Base-by-base conservation (phyloP, 1,140 invertebrate species). In the Schlechtendalia chinensis region DNA sequence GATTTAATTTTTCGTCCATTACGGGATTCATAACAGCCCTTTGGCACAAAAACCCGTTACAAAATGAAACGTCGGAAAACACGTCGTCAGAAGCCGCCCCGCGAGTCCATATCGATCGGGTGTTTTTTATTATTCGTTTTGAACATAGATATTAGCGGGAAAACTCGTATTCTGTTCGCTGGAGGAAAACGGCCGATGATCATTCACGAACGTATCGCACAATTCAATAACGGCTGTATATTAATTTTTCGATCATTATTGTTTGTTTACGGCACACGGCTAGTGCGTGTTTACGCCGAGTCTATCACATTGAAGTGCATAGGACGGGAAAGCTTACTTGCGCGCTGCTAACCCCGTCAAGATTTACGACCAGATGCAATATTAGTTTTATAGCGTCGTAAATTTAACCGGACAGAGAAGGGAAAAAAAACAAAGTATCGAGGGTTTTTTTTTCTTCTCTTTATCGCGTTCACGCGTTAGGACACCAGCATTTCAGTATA, bases 351-450 rank as follows among this genome's bases (percentile, higher is more conserved):
- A 72, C 69, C 69, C 69, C 27, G 69, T 54, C 47, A 72, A 72
- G 69, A 72, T 72, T 72, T 72, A 72, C 69, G 69, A 72, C 50
- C 69, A 72, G 69, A 72, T 72, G 69, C 69, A 72, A 72, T 72
- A 72, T 72, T 72, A 72, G 69, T 72, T 72, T 72, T 72, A 72
- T 72, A 72, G 69, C 69, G 69, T 72, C 69, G 50, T 72, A 72
- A 72, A 72, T 72, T 72, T 72, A 54, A 72, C 69, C 24, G 69
- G 69, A 53, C 69, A 53, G 69, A 54, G 69, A 29, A 72, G 47
- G 69, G 69, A 54, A 72, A 71, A 72, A 71, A 72, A 72, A 72
- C 69, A 72, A 72, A 72, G 69, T 72, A 72, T 24, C 50, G 16
- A 54, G 69, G 50, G 69, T 53, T 72, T 72, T 53, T 72, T 72